A percentile compares a stretch with the other conserved stretches of the same genome.
phyloP scores from a whole-genome alignment of 2,113 vertebrate species.

The Rhinoptilus africanus region DNA sequence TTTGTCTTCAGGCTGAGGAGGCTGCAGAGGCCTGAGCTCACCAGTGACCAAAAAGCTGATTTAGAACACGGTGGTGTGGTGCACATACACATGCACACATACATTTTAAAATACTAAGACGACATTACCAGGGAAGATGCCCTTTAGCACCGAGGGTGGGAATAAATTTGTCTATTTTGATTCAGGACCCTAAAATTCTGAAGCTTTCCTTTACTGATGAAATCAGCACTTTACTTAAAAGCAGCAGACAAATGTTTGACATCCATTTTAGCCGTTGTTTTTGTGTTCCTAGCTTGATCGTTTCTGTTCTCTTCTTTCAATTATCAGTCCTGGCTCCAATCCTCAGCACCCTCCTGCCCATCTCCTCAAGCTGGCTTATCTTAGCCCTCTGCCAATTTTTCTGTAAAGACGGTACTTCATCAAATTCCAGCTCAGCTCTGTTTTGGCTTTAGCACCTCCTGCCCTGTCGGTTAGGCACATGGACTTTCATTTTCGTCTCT shows the following conservation, averaged over 20 bases:
- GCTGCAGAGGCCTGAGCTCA: background rate
- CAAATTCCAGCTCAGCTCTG: background rate
- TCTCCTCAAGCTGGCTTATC: background rate
- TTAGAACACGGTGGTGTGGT: too few relatives aligned
- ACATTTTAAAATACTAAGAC: background rate
- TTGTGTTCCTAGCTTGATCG: background rate
- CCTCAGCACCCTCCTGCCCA: background rate
- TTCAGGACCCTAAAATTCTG: background rate
- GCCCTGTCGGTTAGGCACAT: background rate
- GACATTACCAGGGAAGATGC: rapidly evolving
- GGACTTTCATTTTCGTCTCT: background rate
- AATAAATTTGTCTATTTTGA: background rate
- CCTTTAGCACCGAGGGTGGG: background rate
- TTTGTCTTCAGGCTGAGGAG: background rate
- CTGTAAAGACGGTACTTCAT: background rate
- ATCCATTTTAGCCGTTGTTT: rapidly evolving
- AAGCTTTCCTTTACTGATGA: background rate
- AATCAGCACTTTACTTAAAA: background rate
- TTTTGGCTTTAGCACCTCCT: background rate
- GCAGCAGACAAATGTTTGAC: background rate
- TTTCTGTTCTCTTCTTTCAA: background rate
- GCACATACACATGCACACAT: rapidly evolving
- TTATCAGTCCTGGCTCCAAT: background rate
- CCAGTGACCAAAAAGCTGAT: background rate
- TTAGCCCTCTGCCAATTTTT: background rate